phyloP scores from a whole-genome alignment of 2,113 vertebrate species.

The Sinocyclocheilus rhinocerous region DNA sequence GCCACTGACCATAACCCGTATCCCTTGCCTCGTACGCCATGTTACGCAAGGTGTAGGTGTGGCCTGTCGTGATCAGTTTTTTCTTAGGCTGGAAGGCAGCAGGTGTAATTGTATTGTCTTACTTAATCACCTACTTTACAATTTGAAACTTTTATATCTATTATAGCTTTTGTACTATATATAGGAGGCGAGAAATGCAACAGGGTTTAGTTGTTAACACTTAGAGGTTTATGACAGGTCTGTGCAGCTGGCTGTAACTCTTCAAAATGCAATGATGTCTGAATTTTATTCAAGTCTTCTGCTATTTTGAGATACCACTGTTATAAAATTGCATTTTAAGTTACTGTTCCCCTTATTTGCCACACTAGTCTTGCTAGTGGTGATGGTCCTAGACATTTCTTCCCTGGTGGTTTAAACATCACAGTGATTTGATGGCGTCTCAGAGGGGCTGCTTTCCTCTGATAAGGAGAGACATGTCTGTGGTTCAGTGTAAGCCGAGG shows the following conservation, averaged over 20 bases:
- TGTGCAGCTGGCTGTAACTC: not conserved
- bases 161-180: not conserved
- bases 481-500: not conserved
- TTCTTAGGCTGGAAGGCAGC: conserved; percentile 26
- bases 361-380: conserved; percentile 4
- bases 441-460: conserved; percentile 24
- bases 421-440: conserved; percentile 27
- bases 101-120: conserved; percentile 63
- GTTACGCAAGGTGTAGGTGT: conserved; percentile 63
- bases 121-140: not conserved
- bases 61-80: conserved; percentile 46
- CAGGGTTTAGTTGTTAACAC: not conserved
- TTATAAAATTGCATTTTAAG: conserved; percentile 5
- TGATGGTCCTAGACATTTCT: conserved; percentile 14
- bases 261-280: conserved; percentile 4
- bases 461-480: conserved; percentile 44
- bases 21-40: conserved; percentile 51
- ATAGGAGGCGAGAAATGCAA: not conserved
- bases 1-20: not conserved
- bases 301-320: conserved; percentile 5
- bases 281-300: not conserved
- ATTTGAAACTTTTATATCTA: not conserved
- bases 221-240: not conserved
- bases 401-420: conserved; percentile 34
- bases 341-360: conserved; percentile 5